Evolutionary conservation across 1,140 invertebrate genomes (phyloP), one percentile per base, ranked within the genome.

Genomic region (Euglossa dilemma): DNA sequence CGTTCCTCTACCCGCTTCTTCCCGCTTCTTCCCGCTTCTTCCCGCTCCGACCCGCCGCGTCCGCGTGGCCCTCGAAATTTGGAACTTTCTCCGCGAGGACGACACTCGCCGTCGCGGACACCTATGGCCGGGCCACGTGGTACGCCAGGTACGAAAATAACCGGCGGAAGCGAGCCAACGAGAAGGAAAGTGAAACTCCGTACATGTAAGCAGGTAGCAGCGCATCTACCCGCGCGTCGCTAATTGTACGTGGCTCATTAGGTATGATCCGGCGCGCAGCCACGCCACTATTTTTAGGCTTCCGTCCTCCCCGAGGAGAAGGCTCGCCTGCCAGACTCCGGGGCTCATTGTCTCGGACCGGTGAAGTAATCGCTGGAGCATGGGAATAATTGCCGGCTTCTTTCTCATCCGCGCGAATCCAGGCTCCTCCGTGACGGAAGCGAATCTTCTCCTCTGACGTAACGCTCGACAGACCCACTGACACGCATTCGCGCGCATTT

Each of bases 101-200:
- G 67, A 66, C 59, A 45, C 50, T 80, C 61, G 43, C 16, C 16
- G 87, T 63, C 36, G 73, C 23, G 45, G 20, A n/a, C 28, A 66
- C 11, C 43, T 28, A 57, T 18, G 18, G 52, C 16, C 20, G 47
- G 43, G 36, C 54, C 78, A 67, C 73, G 66, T 73, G 84, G 72
- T 77, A 80, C 64, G 81, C 79, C 77, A 82, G 64, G 70, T 80
- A 89, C 78, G 79, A 89, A 89, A 88, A 89, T 88, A 88, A 74
- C 87, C 81, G 57, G 50, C 88, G 88, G 88, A 89, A 89, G 85
- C 77, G 71, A 85, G 61, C 83, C 80, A 87, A 85, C 85, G 88
- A 89, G 85, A 90, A 90, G 89, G 91, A 93, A 93, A 93, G 92
- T 93, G 93, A 93, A 93, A 93, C 91, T 93, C 83, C 78, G 64